Evolutionary conservation across 2,113 vertebrate genomes (phyloP).

Genomic region (Proterorhinus semilunaris): DNA sequence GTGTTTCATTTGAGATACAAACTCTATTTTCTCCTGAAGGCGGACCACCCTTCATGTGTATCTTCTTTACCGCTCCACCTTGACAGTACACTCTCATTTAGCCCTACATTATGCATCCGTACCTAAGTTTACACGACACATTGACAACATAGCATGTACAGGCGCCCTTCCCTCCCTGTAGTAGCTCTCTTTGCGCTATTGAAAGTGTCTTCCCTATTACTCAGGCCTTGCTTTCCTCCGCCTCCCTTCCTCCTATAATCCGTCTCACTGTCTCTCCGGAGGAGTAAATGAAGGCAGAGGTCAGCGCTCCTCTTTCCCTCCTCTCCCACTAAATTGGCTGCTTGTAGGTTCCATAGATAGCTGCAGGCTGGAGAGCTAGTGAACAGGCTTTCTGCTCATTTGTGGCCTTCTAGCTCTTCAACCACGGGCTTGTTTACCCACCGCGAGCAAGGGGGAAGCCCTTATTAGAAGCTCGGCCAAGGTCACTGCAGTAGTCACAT

Average conservation of each 20-base stretch:
- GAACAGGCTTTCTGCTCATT: constrained; percentile 70
- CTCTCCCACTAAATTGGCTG: constrained; percentile 79
- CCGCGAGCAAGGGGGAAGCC: constrained; percentile 65
- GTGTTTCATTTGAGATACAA: constrained; percentile 1
- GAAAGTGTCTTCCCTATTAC: constrained; percentile 71
- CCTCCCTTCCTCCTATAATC: constrained; percentile 56
- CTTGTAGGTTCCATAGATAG: constrained; percentile 61
- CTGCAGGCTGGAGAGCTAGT: constrained; percentile 56
- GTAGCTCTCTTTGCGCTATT: constrained; percentile 53
- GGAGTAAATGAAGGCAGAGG: constrained; percentile 74
- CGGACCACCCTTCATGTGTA: constrained; percentile 54
- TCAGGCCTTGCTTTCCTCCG: constrained; percentile 63
- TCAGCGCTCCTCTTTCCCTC: constrained; percentile 68
- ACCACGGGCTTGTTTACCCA: constrained; percentile 67
- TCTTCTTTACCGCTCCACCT: constrained; percentile 46
- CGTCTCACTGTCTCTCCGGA: constrained; percentile 62
- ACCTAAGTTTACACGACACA: constrained; percentile 69
- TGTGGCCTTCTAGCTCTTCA: constrained; percentile 68
- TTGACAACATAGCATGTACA: constrained; percentile 67
- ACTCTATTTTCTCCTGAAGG: constrained; percentile 31
- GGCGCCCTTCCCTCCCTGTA: constrained; percentile 38
- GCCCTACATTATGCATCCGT: constrained; percentile 69
- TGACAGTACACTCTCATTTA: constrained; percentile 73
- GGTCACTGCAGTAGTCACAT: constrained; percentile 58
- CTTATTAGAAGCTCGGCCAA: constrained; percentile 69